Conservation (phyloP, 2,797 vertebrate species). For the Gymnoscopelus braueri region DNA sequence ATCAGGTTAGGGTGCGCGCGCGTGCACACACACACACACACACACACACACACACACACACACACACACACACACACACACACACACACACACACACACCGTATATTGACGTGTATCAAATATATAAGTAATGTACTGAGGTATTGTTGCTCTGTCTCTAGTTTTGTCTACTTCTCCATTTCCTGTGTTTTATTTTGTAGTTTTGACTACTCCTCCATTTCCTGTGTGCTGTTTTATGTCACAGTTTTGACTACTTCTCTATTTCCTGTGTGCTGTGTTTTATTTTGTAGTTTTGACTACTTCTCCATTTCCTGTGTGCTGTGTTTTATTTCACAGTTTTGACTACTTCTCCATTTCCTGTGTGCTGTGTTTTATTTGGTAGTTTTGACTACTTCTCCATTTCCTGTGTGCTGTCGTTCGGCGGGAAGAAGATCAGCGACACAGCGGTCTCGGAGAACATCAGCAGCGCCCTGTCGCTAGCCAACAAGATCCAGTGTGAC, state of each 20-base stretch:
- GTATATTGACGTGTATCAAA: too few relatives aligned
- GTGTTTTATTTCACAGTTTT: conserved; percentile 10
- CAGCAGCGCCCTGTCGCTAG: conserved; percentile 66
- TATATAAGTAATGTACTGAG: too few relatives aligned
- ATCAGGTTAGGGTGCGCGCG: too few relatives aligned
- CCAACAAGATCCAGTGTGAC: conserved; percentile 74
- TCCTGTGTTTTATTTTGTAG: too few relatives aligned
- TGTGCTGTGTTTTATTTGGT: conserved; percentile 23
- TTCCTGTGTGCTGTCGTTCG: conserved; percentile 69
- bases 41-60: too few relatives aligned
- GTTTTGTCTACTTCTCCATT: too few relatives aligned
- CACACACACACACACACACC: not conserved
- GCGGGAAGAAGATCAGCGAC: conserved; percentile 65
- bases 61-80: too few relatives aligned
- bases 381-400: conserved; percentile 79
- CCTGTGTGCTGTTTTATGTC: conserved; percentile 19
- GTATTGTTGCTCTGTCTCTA: too few relatives aligned
- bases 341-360: not conserved
- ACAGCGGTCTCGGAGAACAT: conserved; percentile 74
- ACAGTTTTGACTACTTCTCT: conserved; percentile 76
- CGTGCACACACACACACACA: too few relatives aligned
- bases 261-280: conserved; percentile 71
- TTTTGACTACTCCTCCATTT: not conserved
- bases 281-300: conserved; percentile 68
- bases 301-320: conserved; percentile 77